Base-by-base conservation (phyloP, 37 sponge, comb jelly and placozoan genomes). In the Chondrilla cf. caribensis region DNA sequence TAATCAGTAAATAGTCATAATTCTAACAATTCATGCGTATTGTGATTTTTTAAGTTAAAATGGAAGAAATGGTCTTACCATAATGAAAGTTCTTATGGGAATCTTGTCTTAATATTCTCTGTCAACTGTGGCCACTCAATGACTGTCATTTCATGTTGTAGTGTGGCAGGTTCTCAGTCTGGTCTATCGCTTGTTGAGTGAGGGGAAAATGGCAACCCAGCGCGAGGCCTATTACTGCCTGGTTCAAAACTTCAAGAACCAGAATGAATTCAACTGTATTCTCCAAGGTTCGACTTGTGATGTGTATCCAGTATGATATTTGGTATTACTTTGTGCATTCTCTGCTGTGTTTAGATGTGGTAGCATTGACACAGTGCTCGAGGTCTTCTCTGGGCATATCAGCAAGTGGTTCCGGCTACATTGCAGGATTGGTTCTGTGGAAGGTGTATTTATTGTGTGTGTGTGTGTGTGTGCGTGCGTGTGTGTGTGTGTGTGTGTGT, bases 151-250 rank as follows among this genome's bases (percentile, higher is more conserved):
- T n/a, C n/a, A n/a, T n/a, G n/a, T n/a, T 47, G 31, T 58, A 93
- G 94, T 93, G 28, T 93, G 94, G 94, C 90, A 93, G 67, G 86
- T 87, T 40, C 51, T 93, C 28, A 84, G 82, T 36, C 66, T 93
- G 25, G 60, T 93, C 1, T 87, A 93, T 39, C 79, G 57, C 81
- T 85, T 96, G 66, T 40, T 96, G 37, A 47, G 62, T 71, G 90
- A 96, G 43, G 91, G 81, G 3, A 90, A 90, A 47, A 59, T 88
- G 73, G 92, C 80, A 6, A 97, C 97, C 25, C 95, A 94, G 80
- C 80, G 97, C 38, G 97, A 97, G 68, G 97, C 93, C 1, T 97
- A 97, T 84, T 97, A 97, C 85, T 90, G 87, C 55, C 95, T 97
- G 14, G 90, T 88, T 32, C 78, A 90, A 26, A 78, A 90, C 81